Base-by-base conservation (phyloP, 1,140 invertebrate genomes). In the Drosophila serrata region DNA sequence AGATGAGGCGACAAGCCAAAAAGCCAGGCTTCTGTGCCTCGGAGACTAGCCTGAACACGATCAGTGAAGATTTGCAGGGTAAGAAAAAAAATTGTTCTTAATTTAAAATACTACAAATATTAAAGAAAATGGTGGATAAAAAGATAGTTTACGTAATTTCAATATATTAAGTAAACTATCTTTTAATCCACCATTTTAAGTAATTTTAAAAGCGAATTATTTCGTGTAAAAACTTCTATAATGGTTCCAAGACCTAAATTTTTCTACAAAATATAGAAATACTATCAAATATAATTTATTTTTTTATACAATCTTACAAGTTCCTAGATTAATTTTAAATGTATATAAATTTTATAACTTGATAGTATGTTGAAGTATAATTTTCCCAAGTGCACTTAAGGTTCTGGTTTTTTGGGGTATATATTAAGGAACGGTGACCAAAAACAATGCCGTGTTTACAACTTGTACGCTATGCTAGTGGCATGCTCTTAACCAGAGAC, bases 391-490 rank as follows among this genome's bases (percentile, higher is more conserved):
- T 69, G 61, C 31, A 53, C 37, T 27, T 22, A 48, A 24, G 49
- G 24, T 55, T 61, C 57, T 51, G 57, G 17, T 39, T 84, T 75
- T 67, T 46, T 80, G 45, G 24, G 15, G 7, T 46, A 46, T 67
- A 81, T 57, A 70, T 73, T 74, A 75, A 61, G 62, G 79, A 74
- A 45, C 74, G 67, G 68, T 76, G 67, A 48, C 62, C 72, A 75
- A 76, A 82, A 84, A 88, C 84, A 88, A 88, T 90, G 72, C 84
- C 84, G 81, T 91, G 88, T 91, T 91, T 91, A 91, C 88, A 91
- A 85, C 63, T 85, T 90, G 86, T 88, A 84, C 55, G 55, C 76
- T 72, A 79, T 79, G 76, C 75, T 39, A 76, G 35, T 70, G 84
- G 76, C 80, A 78, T 82, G 74, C 74, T 59, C 24, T 46, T 48